Evolutionary conservation across 2,113 vertebrate species (phyloP).

Genomic region (Pituophis catenifer): DNA sequence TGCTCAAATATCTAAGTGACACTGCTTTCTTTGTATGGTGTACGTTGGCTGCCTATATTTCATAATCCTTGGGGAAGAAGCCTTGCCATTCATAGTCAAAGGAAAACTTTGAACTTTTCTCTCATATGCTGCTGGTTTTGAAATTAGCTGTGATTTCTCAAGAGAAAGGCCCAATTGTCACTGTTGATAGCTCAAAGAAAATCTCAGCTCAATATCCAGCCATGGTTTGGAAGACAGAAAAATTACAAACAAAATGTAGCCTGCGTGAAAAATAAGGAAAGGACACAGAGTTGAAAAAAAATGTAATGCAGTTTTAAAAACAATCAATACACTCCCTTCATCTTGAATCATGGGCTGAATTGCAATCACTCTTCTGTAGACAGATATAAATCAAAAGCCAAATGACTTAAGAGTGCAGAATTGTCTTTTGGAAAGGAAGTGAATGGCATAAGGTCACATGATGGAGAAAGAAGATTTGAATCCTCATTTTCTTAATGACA

Average conservation of each 20-base stretch:
- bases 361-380: constrained; percentile 14
- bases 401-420: not conserved
- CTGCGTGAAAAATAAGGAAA: not conserved
- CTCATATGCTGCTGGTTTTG: constrained; percentile 29
- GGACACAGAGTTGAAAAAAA: not conserved
- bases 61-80: constrained; percentile 30
- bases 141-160: constrained; percentile 46
- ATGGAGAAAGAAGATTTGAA: not conserved
- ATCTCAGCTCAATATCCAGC: not conserved
- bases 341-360: constrained; percentile 29
- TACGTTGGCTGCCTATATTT: not conserved
- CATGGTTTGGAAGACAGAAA: not conserved
- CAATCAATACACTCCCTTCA: constrained; percentile 19
- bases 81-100: constrained; percentile 35
- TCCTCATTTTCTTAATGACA: not conserved
- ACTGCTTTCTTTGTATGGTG: constrained; percentile 30
- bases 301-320: constrained; percentile 31
- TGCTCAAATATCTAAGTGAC: constrained; percentile 32
- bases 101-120: constrained; percentile 33
- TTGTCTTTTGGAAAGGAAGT: not conserved
- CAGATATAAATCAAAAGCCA: constrained; percentile 7
- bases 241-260: not conserved
- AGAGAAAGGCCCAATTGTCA: not conserved
- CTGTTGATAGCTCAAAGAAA: constrained; percentile 27
- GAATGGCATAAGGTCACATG: not conserved